A percentile compares a stretch with the other conserved stretches of the same genome.
These are phyloP conservation scores for Thomomys bottae DNA, from an alignment of 2,113 vertebrate genomes.

Conservation along the genomic window DNA sequence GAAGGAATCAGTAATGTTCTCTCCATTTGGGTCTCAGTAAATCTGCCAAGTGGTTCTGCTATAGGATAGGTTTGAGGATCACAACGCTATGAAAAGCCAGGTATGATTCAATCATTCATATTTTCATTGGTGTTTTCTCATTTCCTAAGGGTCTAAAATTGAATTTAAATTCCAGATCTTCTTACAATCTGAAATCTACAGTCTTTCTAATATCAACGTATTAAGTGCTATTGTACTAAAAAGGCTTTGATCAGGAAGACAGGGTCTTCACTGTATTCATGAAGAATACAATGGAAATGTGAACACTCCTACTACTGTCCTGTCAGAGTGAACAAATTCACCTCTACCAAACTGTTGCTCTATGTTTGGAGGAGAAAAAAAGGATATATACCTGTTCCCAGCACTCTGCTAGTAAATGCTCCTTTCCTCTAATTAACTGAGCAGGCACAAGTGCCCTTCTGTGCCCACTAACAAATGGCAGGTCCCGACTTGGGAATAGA, in stretches of 20 bases:
- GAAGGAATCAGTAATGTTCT: background rate
- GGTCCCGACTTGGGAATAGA: slow-evolving; percentile 65
- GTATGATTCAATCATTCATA: background rate
- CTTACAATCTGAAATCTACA: slow-evolving; percentile 41
- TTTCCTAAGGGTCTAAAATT: slow-evolving; percentile 23
- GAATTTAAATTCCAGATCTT: slow-evolving; percentile 43
- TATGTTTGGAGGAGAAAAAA: background rate
- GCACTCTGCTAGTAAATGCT: slow-evolving; percentile 67
- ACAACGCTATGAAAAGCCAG: background rate
- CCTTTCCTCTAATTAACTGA: slow-evolving; percentile 56
- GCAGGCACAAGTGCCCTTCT: background rate
- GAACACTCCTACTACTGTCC: slow-evolving; percentile 40
- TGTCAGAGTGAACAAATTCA: slow-evolving; percentile 38
- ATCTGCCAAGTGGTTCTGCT: background rate
- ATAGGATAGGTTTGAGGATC: background rate
- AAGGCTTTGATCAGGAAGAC: slow-evolving; percentile 18
- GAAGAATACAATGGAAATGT: slow-evolving; percentile 47
- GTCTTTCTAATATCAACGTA: slow-evolving; percentile 3
- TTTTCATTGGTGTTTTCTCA: background rate
- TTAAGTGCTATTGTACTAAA: background rate
- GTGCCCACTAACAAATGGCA: slow-evolving; percentile 55
- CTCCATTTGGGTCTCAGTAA: background rate
- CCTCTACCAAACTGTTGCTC: slow-evolving; percentile 43
- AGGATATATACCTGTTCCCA: slow-evolving; percentile 47
- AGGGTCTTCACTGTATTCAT: too few species aligned